Percentiles rank a stretch among this genome's conserved stretches.
These are phyloP conservation scores for Chrysomallon squamiferum DNA, from an alignment of 1,140 invertebrate genomes.

Conservation along the genomic window DNA sequence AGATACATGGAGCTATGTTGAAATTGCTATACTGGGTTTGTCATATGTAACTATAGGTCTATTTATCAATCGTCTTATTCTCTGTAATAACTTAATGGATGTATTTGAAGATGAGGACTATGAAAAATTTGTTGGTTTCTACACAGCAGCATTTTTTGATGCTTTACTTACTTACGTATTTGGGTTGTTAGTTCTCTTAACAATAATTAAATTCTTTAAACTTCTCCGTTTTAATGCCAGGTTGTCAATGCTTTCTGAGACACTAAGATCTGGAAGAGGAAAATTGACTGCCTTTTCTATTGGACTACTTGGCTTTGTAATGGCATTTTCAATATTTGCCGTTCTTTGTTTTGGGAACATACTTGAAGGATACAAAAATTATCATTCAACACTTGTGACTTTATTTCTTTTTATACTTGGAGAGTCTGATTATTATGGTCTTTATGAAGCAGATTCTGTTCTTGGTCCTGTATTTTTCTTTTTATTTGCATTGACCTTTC, in stretches of 20 bases:
- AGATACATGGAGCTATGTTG: constrained; percentile 28
- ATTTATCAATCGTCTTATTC: constrained; percentile 33
- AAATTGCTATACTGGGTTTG: constrained; percentile 27
- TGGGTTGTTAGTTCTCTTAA: constrained; percentile 28
- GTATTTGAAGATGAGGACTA: constrained; percentile 12
- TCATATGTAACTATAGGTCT: constrained; percentile 29
- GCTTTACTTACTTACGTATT: constrained; percentile 28
- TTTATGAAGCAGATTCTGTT: constrained; percentile 14
- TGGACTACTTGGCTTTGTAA: constrained; percentile 12
- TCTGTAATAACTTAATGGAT: constrained; percentile 20
- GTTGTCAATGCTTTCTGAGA: constrained; percentile 21
- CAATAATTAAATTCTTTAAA: constrained; percentile 39
- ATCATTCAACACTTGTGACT: constrained; percentile 17
- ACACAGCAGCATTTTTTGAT: constrained; percentile 33
- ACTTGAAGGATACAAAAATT: constrained; percentile 17
- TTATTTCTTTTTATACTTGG: constrained; percentile 33
- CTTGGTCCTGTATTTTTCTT: constrained; percentile 36
- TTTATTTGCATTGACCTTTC: constrained; percentile 23
- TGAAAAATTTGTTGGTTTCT: constrained; percentile 33
- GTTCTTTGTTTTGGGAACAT: constrained; percentile 25
- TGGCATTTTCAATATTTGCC: constrained; percentile 28
- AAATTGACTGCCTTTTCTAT: constrained; percentile 20
- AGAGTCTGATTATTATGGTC: constrained; percentile 26
- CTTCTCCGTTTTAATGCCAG: constrained; percentile 36
- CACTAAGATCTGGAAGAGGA: constrained; percentile 14